Conservation (phyloP, 2,797 vertebrate genomes). For the Pipistrellus pipistrellus region DNA sequence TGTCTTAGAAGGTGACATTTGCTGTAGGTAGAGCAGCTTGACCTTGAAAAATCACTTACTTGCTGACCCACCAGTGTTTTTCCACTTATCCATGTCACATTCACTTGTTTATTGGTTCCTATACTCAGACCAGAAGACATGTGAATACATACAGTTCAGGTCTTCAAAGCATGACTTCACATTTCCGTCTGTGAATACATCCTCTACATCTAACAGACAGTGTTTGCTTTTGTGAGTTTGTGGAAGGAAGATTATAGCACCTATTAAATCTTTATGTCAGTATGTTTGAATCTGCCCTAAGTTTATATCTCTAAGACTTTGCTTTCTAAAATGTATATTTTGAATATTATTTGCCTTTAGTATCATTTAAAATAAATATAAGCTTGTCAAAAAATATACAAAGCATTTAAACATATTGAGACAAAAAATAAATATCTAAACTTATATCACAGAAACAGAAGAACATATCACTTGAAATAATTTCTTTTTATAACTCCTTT, state of each 20-base stretch:
- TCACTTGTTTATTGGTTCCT: neutral
- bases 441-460: neutral
- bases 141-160: neutral
- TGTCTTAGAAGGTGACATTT: neutral
- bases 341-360: constrained; percentile 25
- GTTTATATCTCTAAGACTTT: neutral
- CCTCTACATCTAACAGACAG: neutral
- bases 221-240: neutral
- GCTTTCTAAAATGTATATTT: neutral
- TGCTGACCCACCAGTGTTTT: neutral
- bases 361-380: constrained; percentile 14
- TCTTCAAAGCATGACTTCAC: neutral
- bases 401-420: neutral
- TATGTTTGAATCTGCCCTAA: neutral
- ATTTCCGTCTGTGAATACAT: neutral
- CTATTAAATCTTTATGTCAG: neutral
- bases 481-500: neutral
- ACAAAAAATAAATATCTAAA: constrained; percentile 1
- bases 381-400: neutral
- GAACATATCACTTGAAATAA: neutral
- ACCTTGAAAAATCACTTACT: constrained; percentile 18
- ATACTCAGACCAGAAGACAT: neutral
- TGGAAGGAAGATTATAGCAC: neutral
- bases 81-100: neutral
- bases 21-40: neutral